Conservation (phyloP, 2,113 vertebrate genomes). For the Phycodurus eques region DNA sequence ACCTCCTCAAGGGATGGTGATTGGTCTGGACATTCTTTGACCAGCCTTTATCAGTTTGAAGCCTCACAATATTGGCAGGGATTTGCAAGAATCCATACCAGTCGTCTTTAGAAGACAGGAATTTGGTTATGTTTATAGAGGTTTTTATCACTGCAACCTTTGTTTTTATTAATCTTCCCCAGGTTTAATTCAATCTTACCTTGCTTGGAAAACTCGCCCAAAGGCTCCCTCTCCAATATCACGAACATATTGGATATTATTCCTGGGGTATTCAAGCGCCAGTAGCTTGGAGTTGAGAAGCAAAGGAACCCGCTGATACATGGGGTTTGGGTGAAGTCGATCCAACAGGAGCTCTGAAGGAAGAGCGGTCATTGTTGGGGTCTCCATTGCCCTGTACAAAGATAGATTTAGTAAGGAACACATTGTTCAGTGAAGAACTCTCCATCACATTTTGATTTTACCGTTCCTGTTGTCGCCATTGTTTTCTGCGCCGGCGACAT, state of each 20-base stretch:
- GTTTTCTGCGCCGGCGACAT: conserved; percentile 80
- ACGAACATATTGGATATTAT: conserved; percentile 95
- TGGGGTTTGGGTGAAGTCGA: conserved; percentile 93
- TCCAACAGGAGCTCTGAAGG: conserved; percentile 94
- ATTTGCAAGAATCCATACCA: neutral
- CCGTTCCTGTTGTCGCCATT: conserved; percentile 86
- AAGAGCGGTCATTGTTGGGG: conserved; percentile 83
- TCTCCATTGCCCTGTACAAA: conserved; percentile 67
- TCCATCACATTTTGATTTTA: conserved; percentile 36
- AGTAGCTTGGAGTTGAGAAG: conserved; percentile 93
- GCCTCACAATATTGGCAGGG: neutral
- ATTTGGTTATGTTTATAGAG: neutral
- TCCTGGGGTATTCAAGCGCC: conserved; percentile 93
- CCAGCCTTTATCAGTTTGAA: neutral
- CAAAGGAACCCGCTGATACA: conserved; percentile 96
- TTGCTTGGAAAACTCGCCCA: conserved; percentile 95
- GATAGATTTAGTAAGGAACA: neutral
- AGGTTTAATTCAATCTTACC: conserved; percentile 67
- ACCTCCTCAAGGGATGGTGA: neutral
- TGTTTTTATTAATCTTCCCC: neutral
- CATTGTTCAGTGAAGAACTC: neutral
- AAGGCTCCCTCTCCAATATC: conserved; percentile 98
- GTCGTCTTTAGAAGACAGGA: neutral
- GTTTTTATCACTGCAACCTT: neutral
- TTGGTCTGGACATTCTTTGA: neutral